Evolutionary conservation across 2,797 vertebrate genomes (phyloP).

Genomic region (Acipenser ruthenus): DNA sequence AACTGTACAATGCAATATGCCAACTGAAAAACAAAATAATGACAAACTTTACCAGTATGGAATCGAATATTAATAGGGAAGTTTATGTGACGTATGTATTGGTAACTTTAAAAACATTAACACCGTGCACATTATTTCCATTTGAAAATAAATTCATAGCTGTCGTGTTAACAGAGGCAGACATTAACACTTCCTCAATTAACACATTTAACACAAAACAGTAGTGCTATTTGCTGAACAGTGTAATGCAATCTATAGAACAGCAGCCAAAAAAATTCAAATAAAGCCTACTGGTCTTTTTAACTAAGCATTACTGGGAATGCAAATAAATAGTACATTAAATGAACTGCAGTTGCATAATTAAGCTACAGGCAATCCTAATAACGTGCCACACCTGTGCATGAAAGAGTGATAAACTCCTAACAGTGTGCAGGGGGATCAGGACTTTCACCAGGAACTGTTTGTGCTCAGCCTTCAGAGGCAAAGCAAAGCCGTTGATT

Average conservation of each 20-base stretch:
- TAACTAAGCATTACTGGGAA: not conserved
- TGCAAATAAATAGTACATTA: not conserved
- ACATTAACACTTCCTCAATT: too few relatives aligned
- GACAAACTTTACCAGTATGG: too few relatives aligned
- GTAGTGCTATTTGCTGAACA: too few relatives aligned
- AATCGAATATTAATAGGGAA: too few relatives aligned
- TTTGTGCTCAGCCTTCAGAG: constrained; percentile 98
- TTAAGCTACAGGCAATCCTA: not conserved
- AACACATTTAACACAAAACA: too few relatives aligned
- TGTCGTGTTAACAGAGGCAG: too few relatives aligned
- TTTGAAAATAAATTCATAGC: too few relatives aligned
- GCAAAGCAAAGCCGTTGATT: constrained; percentile 99
- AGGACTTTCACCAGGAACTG: constrained; percentile 98
- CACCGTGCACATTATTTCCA: too few relatives aligned
- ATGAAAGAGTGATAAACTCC: constrained; percentile 96
- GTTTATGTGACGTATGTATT: too few relatives aligned
- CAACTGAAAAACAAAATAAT: constrained; percentile 60
- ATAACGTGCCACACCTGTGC: constrained; percentile 76
- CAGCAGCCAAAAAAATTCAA: too few relatives aligned
- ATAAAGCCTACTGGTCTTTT: constrained; percentile 1
- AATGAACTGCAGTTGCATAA: not conserved
- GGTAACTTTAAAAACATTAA: too few relatives aligned
- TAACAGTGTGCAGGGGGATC: constrained; percentile 95
- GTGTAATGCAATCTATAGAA: too few relatives aligned
- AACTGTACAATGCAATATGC: constrained; percentile 99